phyloP scores from a whole-genome alignment of 2,888 invertebrate species.

The Hecatera dysodea region DNA sequence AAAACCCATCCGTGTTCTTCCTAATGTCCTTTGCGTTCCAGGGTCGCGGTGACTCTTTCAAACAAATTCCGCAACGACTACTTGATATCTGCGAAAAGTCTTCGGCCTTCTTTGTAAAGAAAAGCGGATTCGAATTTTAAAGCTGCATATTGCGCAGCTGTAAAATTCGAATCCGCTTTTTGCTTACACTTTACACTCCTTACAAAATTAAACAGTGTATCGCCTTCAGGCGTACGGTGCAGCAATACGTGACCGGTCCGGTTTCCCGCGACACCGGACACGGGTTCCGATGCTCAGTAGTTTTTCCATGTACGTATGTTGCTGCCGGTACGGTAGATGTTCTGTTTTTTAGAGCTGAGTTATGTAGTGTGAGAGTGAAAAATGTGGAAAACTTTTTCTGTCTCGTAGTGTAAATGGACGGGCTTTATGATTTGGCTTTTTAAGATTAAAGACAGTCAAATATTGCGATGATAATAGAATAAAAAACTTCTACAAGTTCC shows the following conservation, averaged over 20 bases:
- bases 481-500: no score
- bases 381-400: slow-evolving; percentile 32
- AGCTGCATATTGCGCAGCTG: no score
- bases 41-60: no score
- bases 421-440: background rate
- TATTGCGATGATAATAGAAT: background rate
- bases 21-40: no score
- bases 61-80: background rate
- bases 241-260: slow-evolving; percentile 70
- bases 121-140: no score
- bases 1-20: no score
- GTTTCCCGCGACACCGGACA: slow-evolving; percentile 62
- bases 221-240: slow-evolving; percentile 68
- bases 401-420: background rate
- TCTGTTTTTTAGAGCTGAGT: slow-evolving; percentile 31
- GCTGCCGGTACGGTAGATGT: slow-evolving; percentile 10
- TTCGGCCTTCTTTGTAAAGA: background rate
- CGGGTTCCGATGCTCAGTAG: slow-evolving; percentile 39
- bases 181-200: slow-evolving; percentile 38
- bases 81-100: background rate
- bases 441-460: background rate
- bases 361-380: slow-evolving; percentile 20
- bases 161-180: slow-evolving; percentile 15
- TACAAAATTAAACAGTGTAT: slow-evolving; percentile 70
- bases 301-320: slow-evolving; percentile 47